Percentiles rank a stretch among this genome's conserved stretches.
Conservation (phyloP, 2,888 invertebrate species). For the Eupithecia pulchellata region DNA sequence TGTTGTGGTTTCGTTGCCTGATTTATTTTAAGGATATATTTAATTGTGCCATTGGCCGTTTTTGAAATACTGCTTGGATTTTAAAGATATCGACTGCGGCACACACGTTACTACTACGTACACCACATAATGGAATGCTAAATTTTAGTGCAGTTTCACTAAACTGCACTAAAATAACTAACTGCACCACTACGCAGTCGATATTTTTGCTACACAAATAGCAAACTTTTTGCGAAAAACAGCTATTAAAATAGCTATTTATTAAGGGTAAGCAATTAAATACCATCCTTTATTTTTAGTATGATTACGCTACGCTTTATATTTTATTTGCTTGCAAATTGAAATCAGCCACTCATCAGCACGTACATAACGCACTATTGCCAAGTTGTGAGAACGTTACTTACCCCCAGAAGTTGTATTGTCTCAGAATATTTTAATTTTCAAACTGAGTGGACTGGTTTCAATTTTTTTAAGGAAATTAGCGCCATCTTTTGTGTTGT, state of each 20-base stretch:
- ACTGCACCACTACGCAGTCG: too few species aligned
- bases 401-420: constrained; percentile 44
- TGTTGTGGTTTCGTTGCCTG: constrained; percentile 54
- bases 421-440: constrained; percentile 69
- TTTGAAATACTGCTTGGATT: background rate
- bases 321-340: constrained; percentile 58
- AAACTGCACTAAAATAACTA: too few species aligned
- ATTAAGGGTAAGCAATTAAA: background rate
- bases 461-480: constrained; percentile 61
- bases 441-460: constrained; percentile 66
- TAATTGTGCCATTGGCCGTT: background rate
- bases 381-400: constrained; percentile 60
- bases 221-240: background rate
- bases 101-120: background rate
- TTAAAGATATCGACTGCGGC: background rate
- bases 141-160: background rate
- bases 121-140: background rate
- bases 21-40: background rate
- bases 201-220: background rate
- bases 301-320: constrained; percentile 50
- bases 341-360: constrained; percentile 76
- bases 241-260: too few species aligned
- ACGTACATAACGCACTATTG: constrained; percentile 68
- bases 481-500: constrained; percentile 76
- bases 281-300: constrained; percentile 31